A percentile compares a stretch with the other conserved stretches of the same genome.
Evolutionary conservation across 2,797 vertebrate species (phyloP).

Genomic region (Sebastes variabilis): DNA sequence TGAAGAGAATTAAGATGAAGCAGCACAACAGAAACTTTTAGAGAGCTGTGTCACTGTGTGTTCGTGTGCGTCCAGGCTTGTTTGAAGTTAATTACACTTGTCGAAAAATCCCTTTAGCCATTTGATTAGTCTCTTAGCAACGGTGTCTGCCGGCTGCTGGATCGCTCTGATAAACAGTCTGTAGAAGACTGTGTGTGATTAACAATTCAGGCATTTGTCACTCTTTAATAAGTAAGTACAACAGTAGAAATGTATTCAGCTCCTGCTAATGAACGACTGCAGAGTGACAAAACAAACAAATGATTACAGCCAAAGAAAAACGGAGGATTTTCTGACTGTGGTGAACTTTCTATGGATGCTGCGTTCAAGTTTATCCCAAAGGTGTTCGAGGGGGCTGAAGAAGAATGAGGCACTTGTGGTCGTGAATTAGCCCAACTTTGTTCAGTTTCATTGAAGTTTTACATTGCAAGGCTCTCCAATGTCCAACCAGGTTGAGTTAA

Average conservation of each 20-base stretch:
- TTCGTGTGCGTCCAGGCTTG: slow-evolving; percentile 17
- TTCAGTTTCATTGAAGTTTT: not conserved
- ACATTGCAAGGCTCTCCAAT: not conserved
- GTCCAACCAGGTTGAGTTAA: not conserved
- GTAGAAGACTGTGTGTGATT: not conserved
- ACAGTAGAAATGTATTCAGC: slow-evolving; percentile 2
- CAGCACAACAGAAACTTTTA: not conserved
- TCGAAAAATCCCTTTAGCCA: slow-evolving; percentile 30
- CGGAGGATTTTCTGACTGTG: not conserved
- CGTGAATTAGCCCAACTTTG: not conserved
- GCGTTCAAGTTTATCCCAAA: not conserved
- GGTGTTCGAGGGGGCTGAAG: not conserved
- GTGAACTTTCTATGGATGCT: not conserved
- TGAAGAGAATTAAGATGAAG: slow-evolving; percentile 3
- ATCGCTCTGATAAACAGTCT: slow-evolving; percentile 31
- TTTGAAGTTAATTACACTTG: slow-evolving; percentile 54
- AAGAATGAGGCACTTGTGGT: accelerated
- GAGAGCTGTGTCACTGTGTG: not conserved
- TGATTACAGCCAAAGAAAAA: not conserved
- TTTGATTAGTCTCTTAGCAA: slow-evolving; percentile 58
- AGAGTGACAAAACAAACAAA: not conserved
- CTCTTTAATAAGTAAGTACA: slow-evolving; percentile 16
- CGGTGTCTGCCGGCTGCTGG: slow-evolving; percentile 27
- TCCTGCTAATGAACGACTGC: slow-evolving; percentile 8
- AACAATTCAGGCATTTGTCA: slow-evolving; percentile 25